Conservation (phyloP, 2,113 vertebrate genomes). For the Lagopus leucura region DNA sequence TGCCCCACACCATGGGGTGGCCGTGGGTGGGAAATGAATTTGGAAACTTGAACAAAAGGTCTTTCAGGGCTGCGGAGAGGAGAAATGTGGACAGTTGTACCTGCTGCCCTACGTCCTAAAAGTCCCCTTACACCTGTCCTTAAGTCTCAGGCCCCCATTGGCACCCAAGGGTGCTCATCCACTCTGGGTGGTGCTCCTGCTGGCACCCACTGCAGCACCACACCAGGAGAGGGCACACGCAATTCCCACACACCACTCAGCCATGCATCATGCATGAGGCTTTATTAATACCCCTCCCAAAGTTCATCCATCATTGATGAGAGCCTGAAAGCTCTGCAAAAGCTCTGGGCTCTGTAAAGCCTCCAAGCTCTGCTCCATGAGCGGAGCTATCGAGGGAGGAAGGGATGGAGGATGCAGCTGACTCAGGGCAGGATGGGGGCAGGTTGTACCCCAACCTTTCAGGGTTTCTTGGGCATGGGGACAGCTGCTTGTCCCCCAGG, state of each 20-base stretch:
- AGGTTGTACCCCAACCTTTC: accelerated
- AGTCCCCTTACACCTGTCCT: no score
- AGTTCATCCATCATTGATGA: not conserved
- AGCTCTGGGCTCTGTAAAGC: not conserved
- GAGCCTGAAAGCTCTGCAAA: not conserved
- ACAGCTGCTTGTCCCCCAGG: accelerated
- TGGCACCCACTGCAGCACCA: not conserved
- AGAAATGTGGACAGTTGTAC: not conserved
- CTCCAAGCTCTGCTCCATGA: not conserved
- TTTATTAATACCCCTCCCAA: not conserved
- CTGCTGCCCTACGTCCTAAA: not conserved
- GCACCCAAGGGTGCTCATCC: not conserved
- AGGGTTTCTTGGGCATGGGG: not conserved
- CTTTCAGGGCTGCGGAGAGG: not conserved
- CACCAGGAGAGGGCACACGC: not conserved
- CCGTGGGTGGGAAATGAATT: accelerated
- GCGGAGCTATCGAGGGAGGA: accelerated
- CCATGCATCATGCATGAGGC: not conserved
- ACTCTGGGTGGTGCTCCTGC: not conserved
- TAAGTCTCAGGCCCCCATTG: not conserved
- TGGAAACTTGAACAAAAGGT: not conserved
- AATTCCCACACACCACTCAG: not conserved
- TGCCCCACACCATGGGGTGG: accelerated
- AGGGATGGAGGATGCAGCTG: not conserved
- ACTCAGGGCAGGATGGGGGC: not conserved